These are phyloP conservation scores for Drosophila littoralis DNA, from an alignment of 1,140 invertebrate genomes.

Conservation along the genomic window DNA sequence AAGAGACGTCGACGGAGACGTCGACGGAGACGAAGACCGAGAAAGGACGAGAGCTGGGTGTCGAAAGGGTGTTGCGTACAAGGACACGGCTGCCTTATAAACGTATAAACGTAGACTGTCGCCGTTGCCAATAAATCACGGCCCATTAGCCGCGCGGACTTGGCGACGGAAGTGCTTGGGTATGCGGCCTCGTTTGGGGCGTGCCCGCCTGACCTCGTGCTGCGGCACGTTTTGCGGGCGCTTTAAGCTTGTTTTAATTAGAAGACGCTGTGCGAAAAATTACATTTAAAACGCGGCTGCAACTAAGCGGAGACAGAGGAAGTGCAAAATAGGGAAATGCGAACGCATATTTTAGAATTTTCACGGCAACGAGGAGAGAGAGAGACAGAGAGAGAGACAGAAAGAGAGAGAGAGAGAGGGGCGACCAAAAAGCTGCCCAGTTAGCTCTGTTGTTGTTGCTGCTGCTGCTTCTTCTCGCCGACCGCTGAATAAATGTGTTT, in stretches of 20 bases:
- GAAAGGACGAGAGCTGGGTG: not conserved
- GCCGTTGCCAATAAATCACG: constrained; percentile 79
- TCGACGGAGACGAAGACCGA: not conserved
- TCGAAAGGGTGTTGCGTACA: constrained; percentile 25
- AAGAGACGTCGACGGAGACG: not conserved
- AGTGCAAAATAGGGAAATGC: constrained; percentile 49
- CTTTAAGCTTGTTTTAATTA: constrained; percentile 83
- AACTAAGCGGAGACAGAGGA: constrained; percentile 8
- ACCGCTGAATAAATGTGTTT: constrained; percentile 82
- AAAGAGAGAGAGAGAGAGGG: no score
- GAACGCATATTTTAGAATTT: constrained; percentile 81
- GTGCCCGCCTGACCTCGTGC: constrained; percentile 60
- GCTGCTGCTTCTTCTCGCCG: constrained; percentile 29
- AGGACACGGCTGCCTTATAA: constrained; percentile 41
- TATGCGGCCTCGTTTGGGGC: constrained; percentile 10
- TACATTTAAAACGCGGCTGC: constrained; percentile 69
- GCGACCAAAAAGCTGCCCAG: constrained; percentile 4
- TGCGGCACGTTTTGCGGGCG: constrained; percentile 51
- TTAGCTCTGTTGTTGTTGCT: constrained; percentile 6
- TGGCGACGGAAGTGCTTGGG: constrained; percentile 42
- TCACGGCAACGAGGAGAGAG: constrained; percentile 20
- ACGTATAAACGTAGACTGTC: constrained; percentile 49
- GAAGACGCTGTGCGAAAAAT: constrained; percentile 75
- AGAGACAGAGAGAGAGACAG: not conserved
- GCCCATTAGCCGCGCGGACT: constrained; percentile 68